Conservation (phyloP, 2,888 invertebrate species). For the Dermolepida albohirtum region DNA sequence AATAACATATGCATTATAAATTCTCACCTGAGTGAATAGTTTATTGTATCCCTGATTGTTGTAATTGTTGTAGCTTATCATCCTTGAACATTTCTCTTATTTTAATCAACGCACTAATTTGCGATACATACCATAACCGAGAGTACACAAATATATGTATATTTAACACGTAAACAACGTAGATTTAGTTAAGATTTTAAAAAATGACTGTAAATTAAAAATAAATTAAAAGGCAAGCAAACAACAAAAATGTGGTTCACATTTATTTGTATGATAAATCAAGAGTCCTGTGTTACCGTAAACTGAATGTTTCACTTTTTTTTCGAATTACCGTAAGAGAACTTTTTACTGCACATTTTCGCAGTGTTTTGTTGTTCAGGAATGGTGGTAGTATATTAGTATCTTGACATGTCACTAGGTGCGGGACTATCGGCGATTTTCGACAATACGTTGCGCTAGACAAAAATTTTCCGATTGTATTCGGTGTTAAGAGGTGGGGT, state of each 20-base stretch:
- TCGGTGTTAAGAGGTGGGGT: constrained; percentile 51
- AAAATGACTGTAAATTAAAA: constrained; percentile 2
- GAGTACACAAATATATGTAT: constrained; percentile 16
- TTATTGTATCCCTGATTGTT: constrained; percentile 83
- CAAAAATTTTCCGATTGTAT: constrained; percentile 51
- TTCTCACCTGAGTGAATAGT: constrained; percentile 82
- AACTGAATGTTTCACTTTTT: constrained; percentile 27
- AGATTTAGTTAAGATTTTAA: not conserved
- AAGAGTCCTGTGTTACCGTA: constrained; percentile 10
- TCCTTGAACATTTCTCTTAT: constrained; percentile 72
- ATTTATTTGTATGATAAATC: constrained; percentile 7
- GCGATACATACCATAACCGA: not conserved
- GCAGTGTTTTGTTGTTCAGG: constrained; percentile 26
- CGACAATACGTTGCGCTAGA: constrained; percentile 43
- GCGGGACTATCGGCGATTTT: constrained; percentile 57
- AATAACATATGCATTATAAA: constrained; percentile 6
- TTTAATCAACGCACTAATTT: constrained; percentile 18
- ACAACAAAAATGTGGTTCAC: constrained; percentile 11
- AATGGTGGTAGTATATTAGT: constrained; percentile 24
- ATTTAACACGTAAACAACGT: constrained; percentile 8
- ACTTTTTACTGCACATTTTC: constrained; percentile 33
- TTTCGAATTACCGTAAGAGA: constrained; percentile 19
- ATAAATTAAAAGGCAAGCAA: constrained; percentile 16
- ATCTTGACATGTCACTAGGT: constrained; percentile 56
- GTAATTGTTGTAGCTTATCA: constrained; percentile 83